A percentile compares a stretch with the other conserved stretches of the same genome.
phyloP scores from a whole-genome alignment of 2,797 vertebrate species.

The Peromyscus aztecus region DNA sequence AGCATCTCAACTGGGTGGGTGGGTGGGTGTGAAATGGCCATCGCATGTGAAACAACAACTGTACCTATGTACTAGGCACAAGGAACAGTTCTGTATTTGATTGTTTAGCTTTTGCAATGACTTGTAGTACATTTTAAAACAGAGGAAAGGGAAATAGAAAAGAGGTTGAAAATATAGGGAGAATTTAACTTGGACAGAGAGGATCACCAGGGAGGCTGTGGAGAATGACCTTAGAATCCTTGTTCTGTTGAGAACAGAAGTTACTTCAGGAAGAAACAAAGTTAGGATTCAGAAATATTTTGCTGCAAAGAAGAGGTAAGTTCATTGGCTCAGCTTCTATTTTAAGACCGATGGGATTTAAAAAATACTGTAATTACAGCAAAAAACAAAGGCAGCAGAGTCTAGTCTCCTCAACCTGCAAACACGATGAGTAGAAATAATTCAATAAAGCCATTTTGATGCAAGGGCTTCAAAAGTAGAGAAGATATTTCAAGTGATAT shows the following conservation, averaged over 20 bases:
- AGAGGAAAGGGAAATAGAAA: not conserved
- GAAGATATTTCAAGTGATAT: not conserved
- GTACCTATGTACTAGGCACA: not conserved
- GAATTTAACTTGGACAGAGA: not conserved
- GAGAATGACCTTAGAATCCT: not conserved
- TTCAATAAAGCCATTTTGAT: not conserved
- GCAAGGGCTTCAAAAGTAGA: not conserved
- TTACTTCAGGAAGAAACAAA: not conserved
- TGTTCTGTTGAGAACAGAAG: slow-evolving; percentile 12
- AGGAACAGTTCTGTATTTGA: not conserved
- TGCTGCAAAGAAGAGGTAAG: not conserved
- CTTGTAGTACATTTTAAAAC: not conserved
- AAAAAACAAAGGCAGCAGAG: not conserved
- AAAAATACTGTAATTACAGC: not conserved
- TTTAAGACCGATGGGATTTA: not conserved
- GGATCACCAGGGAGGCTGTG: not conserved
- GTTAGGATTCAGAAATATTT: not conserved
- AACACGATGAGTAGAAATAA: not conserved
- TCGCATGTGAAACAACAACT: not conserved
- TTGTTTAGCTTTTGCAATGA: not conserved
- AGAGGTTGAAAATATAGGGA: not conserved
- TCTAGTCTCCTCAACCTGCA: too few species aligned
- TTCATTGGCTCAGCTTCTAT: not conserved
- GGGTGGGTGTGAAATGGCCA: not conserved
- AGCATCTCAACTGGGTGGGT: not conserved